Conservation (phyloP, 2,113 vertebrate genomes). For the Ceyx cyanopectus region DNA sequence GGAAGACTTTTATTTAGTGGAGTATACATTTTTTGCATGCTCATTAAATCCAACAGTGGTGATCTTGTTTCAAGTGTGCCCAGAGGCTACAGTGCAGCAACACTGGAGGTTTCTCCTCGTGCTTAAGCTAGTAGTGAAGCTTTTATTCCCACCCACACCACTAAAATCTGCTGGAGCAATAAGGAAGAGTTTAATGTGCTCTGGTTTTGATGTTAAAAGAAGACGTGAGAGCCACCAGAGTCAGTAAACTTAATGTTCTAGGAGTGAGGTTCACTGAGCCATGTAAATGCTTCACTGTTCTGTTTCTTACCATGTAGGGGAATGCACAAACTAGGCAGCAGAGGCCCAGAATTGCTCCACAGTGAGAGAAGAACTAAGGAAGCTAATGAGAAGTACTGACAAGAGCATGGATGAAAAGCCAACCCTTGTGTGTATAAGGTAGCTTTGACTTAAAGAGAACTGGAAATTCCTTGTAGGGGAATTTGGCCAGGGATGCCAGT, state of each 20-base stretch:
- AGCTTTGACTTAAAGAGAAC: not conserved
- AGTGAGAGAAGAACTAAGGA: not conserved
- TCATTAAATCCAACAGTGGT: not conserved
- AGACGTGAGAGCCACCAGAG: conserved; percentile 4
- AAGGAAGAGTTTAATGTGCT: not conserved
- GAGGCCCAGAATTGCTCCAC: not conserved
- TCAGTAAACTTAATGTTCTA: conserved; percentile 41
- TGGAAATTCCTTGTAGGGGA: not conserved
- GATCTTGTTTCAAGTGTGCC: not conserved
- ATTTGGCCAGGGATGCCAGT: not conserved
- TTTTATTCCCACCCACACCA: conserved; percentile 26
- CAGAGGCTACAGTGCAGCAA: not conserved
- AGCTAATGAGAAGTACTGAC: not conserved
- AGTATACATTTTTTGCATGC: not conserved
- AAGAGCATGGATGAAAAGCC: not conserved
- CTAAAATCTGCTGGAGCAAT: conserved; percentile 8
- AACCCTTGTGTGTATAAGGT: not conserved
- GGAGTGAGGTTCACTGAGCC: conserved; percentile 24
- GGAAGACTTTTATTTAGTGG: not conserved
- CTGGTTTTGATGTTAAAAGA: conserved; percentile 10
- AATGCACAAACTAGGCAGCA: not conserved
- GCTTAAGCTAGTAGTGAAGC: not conserved
- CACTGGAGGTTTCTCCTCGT: not conserved
- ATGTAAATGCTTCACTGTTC: conserved; percentile 28
- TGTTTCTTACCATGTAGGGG: not conserved